Evolutionary conservation across 2,888 invertebrate species (phyloP).

Genomic region (Seira ritae): DNA sequence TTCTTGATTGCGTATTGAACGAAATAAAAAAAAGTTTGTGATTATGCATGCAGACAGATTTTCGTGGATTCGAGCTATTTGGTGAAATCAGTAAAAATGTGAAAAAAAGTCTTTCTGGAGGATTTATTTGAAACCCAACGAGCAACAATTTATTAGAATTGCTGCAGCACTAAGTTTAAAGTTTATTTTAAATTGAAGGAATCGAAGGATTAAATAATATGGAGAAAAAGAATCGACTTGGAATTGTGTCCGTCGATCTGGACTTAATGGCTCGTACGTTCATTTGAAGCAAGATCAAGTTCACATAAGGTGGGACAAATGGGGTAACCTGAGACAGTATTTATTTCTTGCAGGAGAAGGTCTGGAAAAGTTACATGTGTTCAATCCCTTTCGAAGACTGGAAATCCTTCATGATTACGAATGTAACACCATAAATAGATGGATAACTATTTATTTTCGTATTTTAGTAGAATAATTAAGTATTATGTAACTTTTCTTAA

Average conservation of each 20-base stretch:
- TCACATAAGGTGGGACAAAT: too few relatives aligned
- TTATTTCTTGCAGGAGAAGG: constrained; percentile 45
- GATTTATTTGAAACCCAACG: too few relatives aligned
- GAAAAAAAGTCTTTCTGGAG: too few relatives aligned
- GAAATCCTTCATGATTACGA: constrained; percentile 63
- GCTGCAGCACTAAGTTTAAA: too few relatives aligned
- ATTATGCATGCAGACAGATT: too few relatives aligned
- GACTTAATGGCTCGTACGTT: constrained; percentile 51
- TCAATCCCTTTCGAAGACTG: constrained; percentile 53
- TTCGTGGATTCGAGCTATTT: too few relatives aligned
- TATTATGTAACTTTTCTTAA: not conserved
- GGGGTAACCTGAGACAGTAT: not conserved
- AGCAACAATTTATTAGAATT: too few relatives aligned
- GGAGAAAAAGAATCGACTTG: constrained; percentile 44
- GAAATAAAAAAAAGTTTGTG: too few relatives aligned
- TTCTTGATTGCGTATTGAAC: too few relatives aligned
- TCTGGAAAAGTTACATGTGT: constrained; percentile 55
- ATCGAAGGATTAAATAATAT: not conserved
- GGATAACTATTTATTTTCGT: not conserved
- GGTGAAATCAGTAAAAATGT: too few relatives aligned
- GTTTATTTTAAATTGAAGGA: too few relatives aligned
- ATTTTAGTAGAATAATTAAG: not conserved
- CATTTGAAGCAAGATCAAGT: too few relatives aligned
- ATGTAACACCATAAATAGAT: constrained; percentile 42
- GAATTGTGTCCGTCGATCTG: constrained; percentile 54